A percentile compares a stretch with the other conserved stretches of the same genome.
Conservation (phyloP, 1,140 invertebrate species). For the Micrasema minimum region DNA sequence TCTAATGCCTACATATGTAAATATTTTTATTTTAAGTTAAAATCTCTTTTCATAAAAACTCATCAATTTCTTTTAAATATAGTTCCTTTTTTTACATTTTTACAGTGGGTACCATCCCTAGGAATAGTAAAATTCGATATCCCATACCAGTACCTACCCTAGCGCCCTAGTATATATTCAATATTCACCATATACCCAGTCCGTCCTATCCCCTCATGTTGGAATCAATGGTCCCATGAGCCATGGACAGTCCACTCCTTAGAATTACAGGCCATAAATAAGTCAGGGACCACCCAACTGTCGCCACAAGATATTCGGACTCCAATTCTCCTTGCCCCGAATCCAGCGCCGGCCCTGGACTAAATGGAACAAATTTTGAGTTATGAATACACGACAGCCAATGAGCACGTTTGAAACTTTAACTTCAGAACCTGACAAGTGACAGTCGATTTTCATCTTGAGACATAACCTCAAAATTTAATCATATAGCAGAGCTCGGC, state of each 20-base stretch:
- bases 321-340: neutral
- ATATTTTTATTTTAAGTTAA: too few relatives aligned
- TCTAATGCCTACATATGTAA: too few relatives aligned
- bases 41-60: too few relatives aligned
- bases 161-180: neutral
- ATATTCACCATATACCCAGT: neutral
- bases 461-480: neutral
- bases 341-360: constrained; percentile 11
- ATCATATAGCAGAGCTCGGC: neutral
- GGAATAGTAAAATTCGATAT: too few relatives aligned
- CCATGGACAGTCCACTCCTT: constrained; percentile 46
- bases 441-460: neutral
- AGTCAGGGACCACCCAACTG: constrained; percentile 47
- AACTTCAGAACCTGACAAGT: neutral
- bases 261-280: constrained; percentile 49
- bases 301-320: constrained; percentile 47
- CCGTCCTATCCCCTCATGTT: neutral
- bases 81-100: too few relatives aligned
- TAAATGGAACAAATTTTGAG: constrained; percentile 26
- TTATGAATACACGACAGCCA: constrained; percentile 15
- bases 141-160: neutral
- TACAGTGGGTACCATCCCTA: too few relatives aligned
- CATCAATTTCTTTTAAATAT: too few relatives aligned
- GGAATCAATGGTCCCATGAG: constrained; percentile 16
- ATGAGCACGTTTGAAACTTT: neutral